These are phyloP conservation scores for Stenoptilia bipunctidactyla DNA, from an alignment of 2,888 invertebrate genomes.

Conservation along the genomic window DNA sequence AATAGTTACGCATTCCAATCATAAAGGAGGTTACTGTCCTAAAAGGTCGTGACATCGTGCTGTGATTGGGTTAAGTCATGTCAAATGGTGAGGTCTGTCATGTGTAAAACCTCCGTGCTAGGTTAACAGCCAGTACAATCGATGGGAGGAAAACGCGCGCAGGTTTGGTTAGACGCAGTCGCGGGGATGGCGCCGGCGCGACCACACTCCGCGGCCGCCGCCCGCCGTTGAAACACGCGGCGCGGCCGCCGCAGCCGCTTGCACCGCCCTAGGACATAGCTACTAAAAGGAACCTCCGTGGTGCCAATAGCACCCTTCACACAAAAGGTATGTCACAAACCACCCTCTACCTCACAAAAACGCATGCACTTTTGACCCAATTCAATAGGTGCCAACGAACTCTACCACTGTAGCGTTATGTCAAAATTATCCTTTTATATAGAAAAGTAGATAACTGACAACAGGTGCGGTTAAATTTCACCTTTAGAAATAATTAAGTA, in stretches of 20 bases:
- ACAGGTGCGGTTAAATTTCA: background rate
- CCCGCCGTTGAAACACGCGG: constrained; percentile 6
- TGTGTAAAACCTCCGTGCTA: constrained; percentile 1
- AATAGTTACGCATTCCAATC: too few species aligned
- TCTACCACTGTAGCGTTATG: too few species aligned
- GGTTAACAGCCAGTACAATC: constrained; percentile 2
- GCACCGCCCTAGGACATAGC: constrained; percentile 12
- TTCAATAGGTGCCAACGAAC: too few species aligned
- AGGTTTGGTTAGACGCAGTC: background rate
- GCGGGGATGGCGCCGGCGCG: constrained; percentile 6
- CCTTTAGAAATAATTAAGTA: too few species aligned
- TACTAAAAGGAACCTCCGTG: constrained; percentile 8
- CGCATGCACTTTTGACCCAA: too few species aligned
- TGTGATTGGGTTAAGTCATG: too few species aligned
- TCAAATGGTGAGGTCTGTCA: background rate
- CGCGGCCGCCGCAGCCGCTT: constrained; percentile 5
- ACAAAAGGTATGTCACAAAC: background rate
- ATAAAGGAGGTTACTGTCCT: too few species aligned
- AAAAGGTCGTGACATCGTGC: too few species aligned
- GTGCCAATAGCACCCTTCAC: constrained; percentile 1
- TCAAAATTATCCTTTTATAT: background rate
- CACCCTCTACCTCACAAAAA: background rate
- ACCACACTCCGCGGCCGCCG: constrained; percentile 5
- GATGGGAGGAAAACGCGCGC: constrained; percentile 1
- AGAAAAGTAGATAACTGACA: background rate